Evolutionary conservation across 2,888 invertebrate species (phyloP).

Genomic region (Pterobdella sp.): DNA sequence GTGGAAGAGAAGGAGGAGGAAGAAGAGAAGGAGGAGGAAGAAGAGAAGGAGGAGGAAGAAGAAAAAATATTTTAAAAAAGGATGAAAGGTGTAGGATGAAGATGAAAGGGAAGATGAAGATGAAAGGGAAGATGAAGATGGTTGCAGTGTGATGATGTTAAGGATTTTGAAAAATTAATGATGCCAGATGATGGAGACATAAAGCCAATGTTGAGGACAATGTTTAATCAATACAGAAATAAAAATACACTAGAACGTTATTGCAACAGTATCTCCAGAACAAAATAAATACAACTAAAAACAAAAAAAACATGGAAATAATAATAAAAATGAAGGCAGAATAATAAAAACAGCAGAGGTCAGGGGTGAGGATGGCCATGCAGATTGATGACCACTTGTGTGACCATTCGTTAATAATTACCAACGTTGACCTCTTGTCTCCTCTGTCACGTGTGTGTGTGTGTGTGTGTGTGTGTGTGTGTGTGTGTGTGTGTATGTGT

Average conservation of each 20-base stretch:
- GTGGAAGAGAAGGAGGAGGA: neutral
- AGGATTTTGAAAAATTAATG: no score
- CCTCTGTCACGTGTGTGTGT: neutral
- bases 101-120: neutral
- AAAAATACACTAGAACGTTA: no score
- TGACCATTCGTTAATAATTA: neutral
- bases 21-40: neutral
- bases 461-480: slow-evolving; percentile 17
- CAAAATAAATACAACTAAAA: no score
- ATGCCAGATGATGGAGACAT: neutral
- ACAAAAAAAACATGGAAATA: no score
- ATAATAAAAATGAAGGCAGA: neutral
- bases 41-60: neutral
- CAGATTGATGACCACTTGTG: neutral
- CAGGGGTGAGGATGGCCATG: neutral
- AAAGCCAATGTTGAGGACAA: neutral
- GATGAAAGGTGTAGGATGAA: neutral
- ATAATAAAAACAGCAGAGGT: neutral
- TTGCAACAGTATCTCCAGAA: no score
- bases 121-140: neutral
- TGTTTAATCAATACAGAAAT: neutral
- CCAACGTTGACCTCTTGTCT: neutral
- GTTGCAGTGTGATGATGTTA: no score
- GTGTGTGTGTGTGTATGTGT: slow-evolving; percentile 5
- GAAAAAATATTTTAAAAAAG: neutral